Base-by-base conservation (phyloP, 1,140 invertebrate species). In the Conopomorpha cramerella region DNA sequence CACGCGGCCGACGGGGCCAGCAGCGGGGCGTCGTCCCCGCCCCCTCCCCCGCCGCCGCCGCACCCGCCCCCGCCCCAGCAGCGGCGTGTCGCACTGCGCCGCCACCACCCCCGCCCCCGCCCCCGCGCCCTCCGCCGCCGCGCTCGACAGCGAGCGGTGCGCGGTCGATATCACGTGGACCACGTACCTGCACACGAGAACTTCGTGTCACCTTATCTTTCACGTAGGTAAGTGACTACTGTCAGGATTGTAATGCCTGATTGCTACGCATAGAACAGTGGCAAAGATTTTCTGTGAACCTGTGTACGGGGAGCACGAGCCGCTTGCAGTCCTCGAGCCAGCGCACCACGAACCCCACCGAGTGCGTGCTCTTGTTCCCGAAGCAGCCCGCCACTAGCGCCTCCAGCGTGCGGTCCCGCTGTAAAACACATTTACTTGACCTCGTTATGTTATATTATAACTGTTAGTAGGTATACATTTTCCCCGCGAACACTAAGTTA, bases 291-390 rank as follows among this genome's bases (percentile, higher is more conserved):
- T n/a, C n/a, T n/a, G n/a, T n/a, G n/a, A n/a, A 89, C 59, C 88
- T 84, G 64, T 94, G 91, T n/a, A 93, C 76, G 1, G 88, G 84
- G 11, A 86, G 72, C 8, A 92, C 78, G 11, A 92, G 77, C 13
- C 89, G 87, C 46, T 87, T 86, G 74, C 93, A 85, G 43, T 86
- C 81, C 43, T 83, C 81, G 10, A 93, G 77, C 91, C 91, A 94
- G 57, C 90, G 89, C 18, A 84, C 82, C 15, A 92, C 83, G 53
- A 84, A 93, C 43, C 84, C 84, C 0, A 84, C 71, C 16, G 88
- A 90, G 39, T 93, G 79, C 26, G 73, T 78, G 29, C 85, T 81
- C 72, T 92, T 91, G 14, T 84, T 83, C 57, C 92, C 89, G 70
- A 92, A 93, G 59, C 89, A 90, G 13, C 88, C 87, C 39, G 83